Evolutionary conservation across 1,140 invertebrate species (phyloP), one percentile per base, ranked within the genome.

Genomic region (Coenobita brevimanus): DNA sequence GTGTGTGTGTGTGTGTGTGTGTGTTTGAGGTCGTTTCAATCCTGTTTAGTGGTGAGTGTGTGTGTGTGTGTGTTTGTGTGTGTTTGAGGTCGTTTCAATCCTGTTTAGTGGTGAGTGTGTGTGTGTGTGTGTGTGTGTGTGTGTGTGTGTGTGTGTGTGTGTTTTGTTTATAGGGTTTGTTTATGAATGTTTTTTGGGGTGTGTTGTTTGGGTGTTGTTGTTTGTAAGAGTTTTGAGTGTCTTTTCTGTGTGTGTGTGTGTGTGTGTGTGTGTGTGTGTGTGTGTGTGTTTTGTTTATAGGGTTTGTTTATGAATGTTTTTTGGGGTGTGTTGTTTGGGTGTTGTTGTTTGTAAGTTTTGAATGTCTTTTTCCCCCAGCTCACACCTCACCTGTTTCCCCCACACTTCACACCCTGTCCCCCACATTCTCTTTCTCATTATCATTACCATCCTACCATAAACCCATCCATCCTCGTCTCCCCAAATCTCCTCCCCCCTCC

Each of bases 261-360:
- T 67, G 62, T 67, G 62, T 67, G 62, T 67, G 62, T 67, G 62
- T 67, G 62, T 67, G 62, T 67, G 62, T 67, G 62, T 67, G 62
- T 67, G 2, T 67, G 62, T 67, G 62, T 67, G 62, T 67, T 24
- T 3, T 24, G 27, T 24, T 67, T 24, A 30, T 24, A 30, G 62
- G 27, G 62, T 67, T 24, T 67, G n/a, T n/a, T n/a, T n/a, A n/a
- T n/a, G n/a, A n/a, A n/a, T n/a, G 62, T 67, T 24, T 4, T 24
- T 67, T 3, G 27, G 62, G 27, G 62, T 67, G 62, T 67, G 24
- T 30, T 21, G 36, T 67, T 13, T 13, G 62, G 62, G 27, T 1
- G 62, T 67, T 24, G 36, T 67, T 30, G 36, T 67, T 67, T 67
- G n/a, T 67, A 33, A 67, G 62, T 24, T 24, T 67, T 24, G 27